These are phyloP conservation scores for Acheta domesticus DNA, from an alignment of 2,888 invertebrate species.

Conservation along the genomic window DNA sequence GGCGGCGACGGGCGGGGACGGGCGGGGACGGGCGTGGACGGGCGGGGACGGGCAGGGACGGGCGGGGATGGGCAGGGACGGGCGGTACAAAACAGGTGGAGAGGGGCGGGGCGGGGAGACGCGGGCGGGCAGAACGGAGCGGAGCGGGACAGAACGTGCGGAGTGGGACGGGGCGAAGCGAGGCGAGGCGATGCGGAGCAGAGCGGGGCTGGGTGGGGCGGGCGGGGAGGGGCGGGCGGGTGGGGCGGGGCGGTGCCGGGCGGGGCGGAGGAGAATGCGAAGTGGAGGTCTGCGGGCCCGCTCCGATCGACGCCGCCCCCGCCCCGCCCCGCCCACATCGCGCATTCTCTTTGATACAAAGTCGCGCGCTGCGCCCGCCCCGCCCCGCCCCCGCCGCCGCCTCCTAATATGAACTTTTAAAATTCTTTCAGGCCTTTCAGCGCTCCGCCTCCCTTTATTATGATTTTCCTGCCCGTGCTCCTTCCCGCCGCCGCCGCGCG, in stretches of 20 bases:
- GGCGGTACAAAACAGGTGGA: no score
- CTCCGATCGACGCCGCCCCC: neutral
- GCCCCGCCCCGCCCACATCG: neutral
- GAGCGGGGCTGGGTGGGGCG: neutral
- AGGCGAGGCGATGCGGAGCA: no score
- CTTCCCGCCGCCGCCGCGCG: neutral
- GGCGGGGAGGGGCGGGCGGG: neutral
- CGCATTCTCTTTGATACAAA: constrained; percentile 18
- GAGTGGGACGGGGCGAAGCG: no score
- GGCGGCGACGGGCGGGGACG: no score
- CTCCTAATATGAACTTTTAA: constrained; percentile 12
- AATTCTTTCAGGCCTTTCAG: neutral
- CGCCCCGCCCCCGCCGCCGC: neutral
- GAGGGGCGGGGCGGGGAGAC: neutral
- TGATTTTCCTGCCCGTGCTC: constrained; percentile 1
- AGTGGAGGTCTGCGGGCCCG: no score
- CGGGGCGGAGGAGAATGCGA: no score
- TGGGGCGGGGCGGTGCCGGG: no score
- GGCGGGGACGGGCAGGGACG: no score
- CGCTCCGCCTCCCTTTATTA: neutral
- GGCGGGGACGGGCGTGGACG: no score
- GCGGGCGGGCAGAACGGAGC: no score
- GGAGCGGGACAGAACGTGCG: no score
- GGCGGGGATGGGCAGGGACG: no score
- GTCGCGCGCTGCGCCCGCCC: neutral